Evolutionary conservation across 1,140 invertebrate genomes (phyloP).

Genomic region (Euborellia annulipes): DNA sequence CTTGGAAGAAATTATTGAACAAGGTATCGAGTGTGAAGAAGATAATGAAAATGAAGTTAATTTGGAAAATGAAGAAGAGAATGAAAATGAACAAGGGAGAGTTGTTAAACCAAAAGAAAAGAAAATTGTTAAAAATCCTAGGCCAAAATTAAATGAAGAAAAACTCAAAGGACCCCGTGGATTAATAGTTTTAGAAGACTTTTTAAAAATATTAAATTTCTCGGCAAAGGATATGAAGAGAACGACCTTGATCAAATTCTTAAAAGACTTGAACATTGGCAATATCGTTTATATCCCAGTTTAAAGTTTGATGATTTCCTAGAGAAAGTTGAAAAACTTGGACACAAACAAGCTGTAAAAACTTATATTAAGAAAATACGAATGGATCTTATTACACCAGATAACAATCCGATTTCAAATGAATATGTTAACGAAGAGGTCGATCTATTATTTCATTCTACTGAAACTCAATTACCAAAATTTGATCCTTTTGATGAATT

Average conservation of each 20-base stretch:
- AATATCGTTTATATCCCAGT: slow-evolving; percentile 75
- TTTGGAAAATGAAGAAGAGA: not conserved
- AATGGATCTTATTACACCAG: slow-evolving; percentile 34
- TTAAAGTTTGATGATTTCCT: slow-evolving; percentile 74
- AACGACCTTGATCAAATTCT: slow-evolving; percentile 67
- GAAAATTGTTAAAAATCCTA: slow-evolving; percentile 44
- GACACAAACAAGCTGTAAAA: slow-evolving; percentile 50
- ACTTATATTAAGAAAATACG: slow-evolving; percentile 42
- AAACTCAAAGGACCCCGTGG: slow-evolving; percentile 59
- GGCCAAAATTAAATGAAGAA: slow-evolving; percentile 52
- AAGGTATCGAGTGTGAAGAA: not conserved
- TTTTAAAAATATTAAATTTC: slow-evolving; percentile 69
- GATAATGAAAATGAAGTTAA: not conserved
- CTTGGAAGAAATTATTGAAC: slow-evolving; percentile 3
- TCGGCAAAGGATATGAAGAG: slow-evolving; percentile 70
- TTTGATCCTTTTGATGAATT: slow-evolving; percentile 34
- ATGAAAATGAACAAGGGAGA: not conserved
- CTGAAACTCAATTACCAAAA: slow-evolving; percentile 16
- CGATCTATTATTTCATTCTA: slow-evolving; percentile 16
- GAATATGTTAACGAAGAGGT: slow-evolving; percentile 22
- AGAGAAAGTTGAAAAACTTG: slow-evolving; percentile 62
- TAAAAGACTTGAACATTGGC: slow-evolving; percentile 80
- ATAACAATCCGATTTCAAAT: slow-evolving; percentile 15
- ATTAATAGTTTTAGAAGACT: slow-evolving; percentile 53
- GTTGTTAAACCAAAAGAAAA: slow-evolving; percentile 16